Evolutionary conservation across 2,113 vertebrate species (phyloP).

Genomic region (Herpailurus yagouaroundi): DNA sequence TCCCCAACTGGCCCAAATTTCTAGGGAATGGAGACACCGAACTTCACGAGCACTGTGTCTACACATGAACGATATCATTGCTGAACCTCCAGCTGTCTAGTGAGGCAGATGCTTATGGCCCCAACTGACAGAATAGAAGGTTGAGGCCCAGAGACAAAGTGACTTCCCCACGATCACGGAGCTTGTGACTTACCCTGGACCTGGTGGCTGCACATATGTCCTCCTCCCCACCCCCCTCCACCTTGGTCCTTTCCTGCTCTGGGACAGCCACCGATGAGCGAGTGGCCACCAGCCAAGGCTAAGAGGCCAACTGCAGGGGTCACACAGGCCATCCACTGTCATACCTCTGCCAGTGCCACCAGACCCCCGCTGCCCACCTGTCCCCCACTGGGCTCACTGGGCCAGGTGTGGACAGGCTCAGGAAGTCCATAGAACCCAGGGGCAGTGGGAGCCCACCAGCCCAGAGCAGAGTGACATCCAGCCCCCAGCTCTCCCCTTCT

Average conservation of each 20-base stretch:
- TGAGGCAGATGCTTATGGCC: accelerated
- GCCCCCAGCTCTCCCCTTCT: background rate
- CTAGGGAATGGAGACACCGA: background rate
- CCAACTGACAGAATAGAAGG: background rate
- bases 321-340: accelerated
- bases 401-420: background rate
- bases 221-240: background rate
- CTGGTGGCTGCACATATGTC: background rate
- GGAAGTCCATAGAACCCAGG: background rate
- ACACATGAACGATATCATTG: accelerated
- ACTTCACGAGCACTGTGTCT: accelerated
- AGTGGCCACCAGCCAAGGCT: background rate
- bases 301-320: background rate
- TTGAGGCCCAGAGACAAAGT: background rate
- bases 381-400: background rate
- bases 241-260: background rate
- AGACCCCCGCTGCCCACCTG: background rate
- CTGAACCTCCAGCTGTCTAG: background rate
- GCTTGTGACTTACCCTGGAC: background rate
- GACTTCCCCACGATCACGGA: background rate
- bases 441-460: background rate
- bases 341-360: background rate
- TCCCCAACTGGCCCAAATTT: background rate
- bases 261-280: background rate
- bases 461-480: background rate